These are phyloP conservation scores for Ophioninae sp. DNA, from an alignment of 2,888 invertebrate genomes.

Conservation along the genomic window DNA sequence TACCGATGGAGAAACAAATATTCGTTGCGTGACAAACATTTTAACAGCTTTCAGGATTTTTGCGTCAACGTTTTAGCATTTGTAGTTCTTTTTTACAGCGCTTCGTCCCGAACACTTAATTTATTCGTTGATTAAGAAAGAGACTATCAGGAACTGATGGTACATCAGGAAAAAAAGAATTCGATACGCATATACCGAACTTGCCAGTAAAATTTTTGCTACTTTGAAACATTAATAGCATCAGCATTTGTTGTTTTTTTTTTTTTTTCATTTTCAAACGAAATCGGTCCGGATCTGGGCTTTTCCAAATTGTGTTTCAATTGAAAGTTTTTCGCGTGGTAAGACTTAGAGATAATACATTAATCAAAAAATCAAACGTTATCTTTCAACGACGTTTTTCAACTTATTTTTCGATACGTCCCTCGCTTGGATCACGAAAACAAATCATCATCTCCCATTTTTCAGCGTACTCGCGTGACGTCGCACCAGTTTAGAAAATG, in stretches of 20 bases:
- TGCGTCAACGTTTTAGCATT: not conserved
- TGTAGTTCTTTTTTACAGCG: slow-evolving; percentile 2
- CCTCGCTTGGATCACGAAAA: not conserved
- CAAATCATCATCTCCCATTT: not conserved
- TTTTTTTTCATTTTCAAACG: slow-evolving; percentile 2
- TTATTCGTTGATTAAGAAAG: slow-evolving; percentile 68
- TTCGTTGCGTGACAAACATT: slow-evolving; percentile 25
- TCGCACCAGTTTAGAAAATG: not conserved
- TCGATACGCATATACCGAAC: slow-evolving; percentile 59
- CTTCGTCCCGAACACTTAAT: slow-evolving; percentile 20
- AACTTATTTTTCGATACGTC: too few species aligned
- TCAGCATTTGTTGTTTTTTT: not conserved
- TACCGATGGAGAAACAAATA: not conserved
- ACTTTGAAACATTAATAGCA: slow-evolving; percentile 34
- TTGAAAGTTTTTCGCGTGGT: too few species aligned
- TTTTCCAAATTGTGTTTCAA: too few species aligned
- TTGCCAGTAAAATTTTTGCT: not conserved
- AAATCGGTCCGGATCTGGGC: not conserved
- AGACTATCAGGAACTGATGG: slow-evolving; percentile 73
- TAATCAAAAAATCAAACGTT: too few species aligned
- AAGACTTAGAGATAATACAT: too few species aligned
- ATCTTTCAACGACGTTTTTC: too few species aligned
- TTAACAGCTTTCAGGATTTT: slow-evolving; percentile 36
- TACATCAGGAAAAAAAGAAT: slow-evolving; percentile 66
- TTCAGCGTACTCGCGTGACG: not conserved